Evolutionary conservation across 2,113 vertebrate genomes (phyloP), one percentile per base, ranked within the genome.

Genomic region (Stegastes partitus): DNA sequence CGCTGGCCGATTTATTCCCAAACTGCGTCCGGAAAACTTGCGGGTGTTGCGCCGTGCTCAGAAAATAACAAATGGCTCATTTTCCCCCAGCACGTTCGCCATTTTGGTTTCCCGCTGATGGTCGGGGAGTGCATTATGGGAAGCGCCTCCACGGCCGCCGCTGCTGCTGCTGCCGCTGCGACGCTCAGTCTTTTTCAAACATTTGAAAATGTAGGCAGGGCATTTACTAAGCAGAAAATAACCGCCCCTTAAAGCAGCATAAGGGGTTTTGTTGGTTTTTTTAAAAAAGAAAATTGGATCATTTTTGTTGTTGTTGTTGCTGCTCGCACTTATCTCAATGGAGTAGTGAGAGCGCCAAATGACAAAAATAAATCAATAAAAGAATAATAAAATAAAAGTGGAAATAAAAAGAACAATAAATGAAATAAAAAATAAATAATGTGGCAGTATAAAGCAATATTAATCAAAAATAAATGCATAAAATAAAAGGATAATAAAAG

Each of bases 21-120:
- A 68, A 26, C 55, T 51, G 2, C 42, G 1, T 39, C 18, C 61
- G 25, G n/a, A 3, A 25, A 80, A 86, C 59, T 42, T 51, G 73
- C 28, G 62, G 59, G 74, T 50, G 67, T 74, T 2, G 25, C 31
- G 64, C 21, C 39, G 62, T 80, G 76, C 61, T 94, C 84, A 94
- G 86, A 94, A 93, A 88, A 93, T 92, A 89, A 93, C 88, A 93
- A 93, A 93, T 93, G 91, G 88, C 4, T 93, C 89, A 79, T 92
- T 93, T 93, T 93, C 85, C 81, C 82, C 81, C 51, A 83, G 82
- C 87, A 85, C 92, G 81, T 95, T 95, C 96, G 96, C 96, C 96
- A 97, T 97, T 96, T 97, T 97, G 93, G 94, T 96, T 97, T 97
- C 96, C 96, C 96, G 96, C 96, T 96, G 96, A 95, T 85, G 88